Evolutionary conservation across 2,888 invertebrate genomes (phyloP).

Genomic region (Eucera pruinosa): DNA sequence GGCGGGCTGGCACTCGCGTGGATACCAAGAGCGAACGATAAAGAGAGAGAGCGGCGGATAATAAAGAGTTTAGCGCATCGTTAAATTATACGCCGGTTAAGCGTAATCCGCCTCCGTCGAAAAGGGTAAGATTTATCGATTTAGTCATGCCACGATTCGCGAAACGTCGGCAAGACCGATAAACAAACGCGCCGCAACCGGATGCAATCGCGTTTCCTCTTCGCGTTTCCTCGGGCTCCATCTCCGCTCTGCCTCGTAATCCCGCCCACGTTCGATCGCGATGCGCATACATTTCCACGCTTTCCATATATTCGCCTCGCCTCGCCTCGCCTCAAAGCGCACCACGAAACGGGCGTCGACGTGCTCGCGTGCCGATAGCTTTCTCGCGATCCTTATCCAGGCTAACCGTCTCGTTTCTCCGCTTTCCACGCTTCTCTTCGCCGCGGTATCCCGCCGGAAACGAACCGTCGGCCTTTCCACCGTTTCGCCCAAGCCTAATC

Average conservation of each 20-base stretch:
- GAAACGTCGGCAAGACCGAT: neutral
- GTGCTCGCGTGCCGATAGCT: conserved; percentile 42
- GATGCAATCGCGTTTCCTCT: conserved; percentile 18
- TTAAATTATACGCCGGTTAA: conserved; percentile 20
- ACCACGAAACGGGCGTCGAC: conserved; percentile 28
- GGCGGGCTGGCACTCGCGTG: neutral
- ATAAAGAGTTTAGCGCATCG: conserved; percentile 29
- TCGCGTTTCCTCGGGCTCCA: conserved; percentile 12
- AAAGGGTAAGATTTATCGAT: conserved; percentile 23
- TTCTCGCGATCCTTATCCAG: conserved; percentile 43
- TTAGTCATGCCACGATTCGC: conserved; percentile 2
- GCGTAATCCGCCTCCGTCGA: conserved; percentile 3
- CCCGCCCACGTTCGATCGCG: conserved; percentile 33
- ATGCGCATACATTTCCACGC: conserved; percentile 38
- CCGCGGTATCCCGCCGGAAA: neutral
- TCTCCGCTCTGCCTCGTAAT: conserved; percentile 15
- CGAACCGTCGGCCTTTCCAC: neutral
- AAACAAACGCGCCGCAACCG: conserved; percentile 25
- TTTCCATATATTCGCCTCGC: conserved; percentile 15
- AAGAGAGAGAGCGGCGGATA: neutral
- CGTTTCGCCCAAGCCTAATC: neutral
- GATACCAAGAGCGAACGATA: too few species aligned
- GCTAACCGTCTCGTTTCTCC: conserved; percentile 9
- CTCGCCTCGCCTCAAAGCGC: too few species aligned
- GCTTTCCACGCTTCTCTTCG: neutral